Base-by-base conservation (phyloP, 2,888 invertebrate genomes). In the Mesodorylaimus sp. region DNA sequence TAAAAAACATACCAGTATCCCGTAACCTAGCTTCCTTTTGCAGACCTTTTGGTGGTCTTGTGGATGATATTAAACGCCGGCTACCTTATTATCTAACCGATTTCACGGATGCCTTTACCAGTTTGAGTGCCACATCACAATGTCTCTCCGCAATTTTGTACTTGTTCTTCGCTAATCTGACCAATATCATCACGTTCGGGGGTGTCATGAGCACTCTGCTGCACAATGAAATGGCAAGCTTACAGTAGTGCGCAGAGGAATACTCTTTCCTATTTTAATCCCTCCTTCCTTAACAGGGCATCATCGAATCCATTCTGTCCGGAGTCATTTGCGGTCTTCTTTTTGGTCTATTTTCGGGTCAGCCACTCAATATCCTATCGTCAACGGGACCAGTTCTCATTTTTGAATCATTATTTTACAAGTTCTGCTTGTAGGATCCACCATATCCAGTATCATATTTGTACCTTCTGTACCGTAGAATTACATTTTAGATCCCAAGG, bases 111-210 rank as follows among this genome's bases (percentile, higher is more conserved):
- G 86, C 85, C 0, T 64, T 86, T 27, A 3, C 5, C 3, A 46
- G 32, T 23, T 2, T 41, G 16, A 25, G 3, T 5, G 27, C 28
- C n/a, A 80, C 86, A 0, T 70, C 86, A 53, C 89, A 91, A 66
- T 88, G 88, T 64, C 73, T 91, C 37, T 89, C 91, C 2, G 86
- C 89, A 0, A 86, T 86, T 79, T 83, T 91, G 64, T 91, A 89
- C 72, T 74, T 91, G 50, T 91, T 89, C 66, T 87, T 91, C 64
- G 89, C 89, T 37, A 89, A 88, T 66, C 74, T 91, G 44, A 89
- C 91, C 2, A 91, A 91, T 1, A 89, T 91, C 57, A 88, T 91
- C 53, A 91, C 91, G 1, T 91, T 91, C 64, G 91, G 91, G 16
- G 86, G 86, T n/a, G 73, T 91, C 24, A 71, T 91, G 49, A 81